Evolutionary conservation across 2,113 vertebrate genomes (phyloP).

Genomic region (Sarotherodon lohbergeri): DNA sequence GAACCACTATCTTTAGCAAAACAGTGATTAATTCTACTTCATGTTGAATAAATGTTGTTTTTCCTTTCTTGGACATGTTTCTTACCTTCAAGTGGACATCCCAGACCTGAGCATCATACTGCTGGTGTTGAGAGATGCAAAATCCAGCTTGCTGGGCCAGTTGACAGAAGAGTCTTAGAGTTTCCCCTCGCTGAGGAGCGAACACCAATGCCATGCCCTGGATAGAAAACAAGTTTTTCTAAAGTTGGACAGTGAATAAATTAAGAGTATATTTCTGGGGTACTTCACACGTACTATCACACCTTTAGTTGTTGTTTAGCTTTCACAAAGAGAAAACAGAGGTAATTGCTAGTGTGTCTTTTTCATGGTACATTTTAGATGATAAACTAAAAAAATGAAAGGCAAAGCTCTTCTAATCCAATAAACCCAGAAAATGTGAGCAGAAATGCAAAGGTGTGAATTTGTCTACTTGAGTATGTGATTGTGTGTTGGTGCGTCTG

Average conservation of each 20-base stretch:
- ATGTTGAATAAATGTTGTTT: not conserved
- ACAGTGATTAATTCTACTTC: not conserved
- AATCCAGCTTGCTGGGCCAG: slow-evolving; percentile 89
- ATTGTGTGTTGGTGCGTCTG: not conserved
- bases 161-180: slow-evolving; percentile 87
- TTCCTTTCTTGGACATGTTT: not conserved
- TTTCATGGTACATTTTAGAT: slow-evolving; percentile 51
- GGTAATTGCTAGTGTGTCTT: slow-evolving; percentile 18
- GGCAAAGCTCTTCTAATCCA: slow-evolving; percentile 59
- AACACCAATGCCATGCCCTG: slow-evolving; percentile 92
- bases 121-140: slow-evolving; percentile 85
- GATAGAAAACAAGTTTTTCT: not conserved
- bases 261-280: not conserved
- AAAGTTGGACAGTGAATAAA: not conserved
- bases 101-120: slow-evolving; percentile 94
- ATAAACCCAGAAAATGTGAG: slow-evolving; percentile 54
- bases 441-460: slow-evolving; percentile 9
- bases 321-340: not conserved
- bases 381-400: slow-evolving; percentile 50
- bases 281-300: not conserved
- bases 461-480: not conserved
- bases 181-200: slow-evolving; percentile 88
- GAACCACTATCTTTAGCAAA: not conserved
- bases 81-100: slow-evolving; percentile 93
- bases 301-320: not conserved